Percentiles rank a stretch among this genome's conserved stretches.
Evolutionary conservation across 2,797 vertebrate genomes (phyloP).

Genomic region (Cercopithecus neglectus): DNA sequence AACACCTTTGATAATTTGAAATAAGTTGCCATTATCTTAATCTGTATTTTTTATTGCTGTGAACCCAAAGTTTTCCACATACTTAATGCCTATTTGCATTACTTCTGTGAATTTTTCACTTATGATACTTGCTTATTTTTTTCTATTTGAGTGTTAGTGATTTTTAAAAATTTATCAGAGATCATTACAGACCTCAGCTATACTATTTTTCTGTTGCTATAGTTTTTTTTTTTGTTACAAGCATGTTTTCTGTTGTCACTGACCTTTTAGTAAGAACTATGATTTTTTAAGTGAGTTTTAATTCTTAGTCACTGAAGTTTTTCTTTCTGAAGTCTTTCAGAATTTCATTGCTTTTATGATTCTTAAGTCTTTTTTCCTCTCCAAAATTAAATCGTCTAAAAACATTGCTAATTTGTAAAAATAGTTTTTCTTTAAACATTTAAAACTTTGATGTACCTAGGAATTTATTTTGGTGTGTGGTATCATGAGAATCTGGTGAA

Average conservation of each 20-base stretch:
- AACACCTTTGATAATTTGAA: background rate
- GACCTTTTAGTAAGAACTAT: background rate
- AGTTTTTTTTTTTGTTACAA: background rate
- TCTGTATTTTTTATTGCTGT: background rate
- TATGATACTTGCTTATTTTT: background rate
- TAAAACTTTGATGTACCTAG: background rate
- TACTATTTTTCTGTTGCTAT: background rate
- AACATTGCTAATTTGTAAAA: background rate
- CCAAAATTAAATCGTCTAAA: background rate
- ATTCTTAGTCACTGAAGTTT: background rate
- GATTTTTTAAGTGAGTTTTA: background rate
- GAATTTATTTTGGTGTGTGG: background rate
- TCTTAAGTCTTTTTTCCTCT: background rate
- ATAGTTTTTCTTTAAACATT: background rate
- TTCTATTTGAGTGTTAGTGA: background rate
- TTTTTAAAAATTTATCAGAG: background rate
- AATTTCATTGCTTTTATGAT: background rate
- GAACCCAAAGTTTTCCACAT: background rate
- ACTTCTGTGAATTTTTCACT: background rate
- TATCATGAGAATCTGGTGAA: background rate
- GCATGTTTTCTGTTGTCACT: background rate
- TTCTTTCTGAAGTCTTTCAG: background rate
- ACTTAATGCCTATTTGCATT: background rate
- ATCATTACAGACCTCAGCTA: background rate
- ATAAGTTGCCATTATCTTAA: background rate